Evolutionary conservation across 2,797 vertebrate species (phyloP), one percentile per base, ranked within the genome.

Genomic region (Pseudomugil gertrudae): DNA sequence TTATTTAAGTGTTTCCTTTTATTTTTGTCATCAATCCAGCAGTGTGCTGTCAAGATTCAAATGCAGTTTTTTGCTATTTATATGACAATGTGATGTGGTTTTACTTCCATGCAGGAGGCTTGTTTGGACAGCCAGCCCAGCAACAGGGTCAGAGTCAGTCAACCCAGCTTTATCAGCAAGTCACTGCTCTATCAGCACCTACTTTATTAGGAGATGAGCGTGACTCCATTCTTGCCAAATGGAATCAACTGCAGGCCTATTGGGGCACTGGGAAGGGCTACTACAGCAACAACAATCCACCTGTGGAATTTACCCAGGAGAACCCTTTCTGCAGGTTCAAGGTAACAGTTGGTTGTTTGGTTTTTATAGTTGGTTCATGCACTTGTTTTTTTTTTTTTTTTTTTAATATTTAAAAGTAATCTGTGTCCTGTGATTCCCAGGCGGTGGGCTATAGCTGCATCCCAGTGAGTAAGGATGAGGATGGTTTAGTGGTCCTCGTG

Each of bases 191-290:
- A 64, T 99, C 96, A 0, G 97, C 97, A 3, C 98, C 96, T 0
- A 95, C 95, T 0, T 89, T 98, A n/a, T 81, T 99, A 35, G 97
- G 96, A 56, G 98, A 99, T 50, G 97, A 99, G 85, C 95, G 97
- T 1, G 97, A 99, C 80, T 94, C 96, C 54, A 97, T 98, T 84
- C 90, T 99, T 76, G 98, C 97, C 71, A 98, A 97, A 61, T 99
- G 98, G 98, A 99, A 99, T 92, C 98, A 99, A 79, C 94, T 99
- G 61, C 97, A 99, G 88, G 97, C 98, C 10, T 99, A 98, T 90
- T 99, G 98, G 98, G 98, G 98, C 54, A 96, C 96, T 0, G 97
- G 98, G 66, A 98, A 97, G 84, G 98, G 97, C 0, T 99, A 95
- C 91, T 98, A 95, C 90, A 95, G 94, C 91, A 97, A 94, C 86